phyloP scores from a whole-genome alignment of 2,888 invertebrate species.

The Dicyrtomina minuta region DNA sequence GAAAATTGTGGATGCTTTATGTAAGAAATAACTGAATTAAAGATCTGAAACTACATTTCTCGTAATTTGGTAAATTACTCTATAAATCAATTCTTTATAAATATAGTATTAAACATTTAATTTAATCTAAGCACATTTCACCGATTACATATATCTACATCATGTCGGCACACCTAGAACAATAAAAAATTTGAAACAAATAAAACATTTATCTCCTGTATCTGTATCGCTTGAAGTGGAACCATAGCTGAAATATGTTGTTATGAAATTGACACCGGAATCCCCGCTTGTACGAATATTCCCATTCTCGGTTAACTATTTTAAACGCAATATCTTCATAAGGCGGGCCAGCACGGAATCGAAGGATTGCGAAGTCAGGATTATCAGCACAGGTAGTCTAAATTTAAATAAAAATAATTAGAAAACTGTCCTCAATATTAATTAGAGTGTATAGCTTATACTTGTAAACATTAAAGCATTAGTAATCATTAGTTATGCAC shows the following conservation, averaged over 20 bases:
- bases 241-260: slow-evolving; percentile 99
- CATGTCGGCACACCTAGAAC: too few relatives aligned
- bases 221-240: slow-evolving; percentile 97
- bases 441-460: too few relatives aligned
- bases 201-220: slow-evolving; percentile 82
- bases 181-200: too few relatives aligned
- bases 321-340: slow-evolving; percentile 99
- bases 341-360: slow-evolving; percentile 97
- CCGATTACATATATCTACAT: too few relatives aligned
- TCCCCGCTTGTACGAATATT: slow-evolving; percentile 96
- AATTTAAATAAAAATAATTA: slow-evolving; percentile 50
- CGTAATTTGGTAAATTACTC: too few relatives aligned
- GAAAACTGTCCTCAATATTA: too few relatives aligned
- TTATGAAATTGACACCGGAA: slow-evolving; percentile 99
- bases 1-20: too few relatives aligned
- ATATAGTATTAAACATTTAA: too few relatives aligned
- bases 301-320: slow-evolving; percentile 99
- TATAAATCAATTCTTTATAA: too few relatives aligned
- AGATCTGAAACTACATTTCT: too few relatives aligned
- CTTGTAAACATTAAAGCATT: slow-evolving; percentile 20
- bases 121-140: too few relatives aligned
- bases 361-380: slow-evolving; percentile 87
- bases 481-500: background rate
- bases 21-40: too few relatives aligned
- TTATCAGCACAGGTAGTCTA: slow-evolving; percentile 89